These are phyloP conservation scores for Dendrophyllia cribrosa DNA, from an alignment of 64 coral and sea anemone genomes.

Conservation along the genomic window DNA sequence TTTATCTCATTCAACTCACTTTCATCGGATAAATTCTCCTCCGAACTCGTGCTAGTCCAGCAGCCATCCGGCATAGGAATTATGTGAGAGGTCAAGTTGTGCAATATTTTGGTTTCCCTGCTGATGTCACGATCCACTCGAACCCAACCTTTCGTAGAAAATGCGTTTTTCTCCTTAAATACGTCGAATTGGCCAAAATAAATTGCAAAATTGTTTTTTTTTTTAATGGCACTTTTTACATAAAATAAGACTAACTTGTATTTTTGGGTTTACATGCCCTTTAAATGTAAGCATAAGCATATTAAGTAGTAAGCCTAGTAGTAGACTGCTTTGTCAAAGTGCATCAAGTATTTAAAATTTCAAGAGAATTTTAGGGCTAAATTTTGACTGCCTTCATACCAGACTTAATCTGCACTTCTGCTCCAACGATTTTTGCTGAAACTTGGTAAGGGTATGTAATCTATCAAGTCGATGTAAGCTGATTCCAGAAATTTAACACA, in stretches of 20 bases:
- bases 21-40: not conserved
- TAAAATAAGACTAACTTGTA: not conserved
- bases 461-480: no score
- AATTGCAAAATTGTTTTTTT: not conserved
- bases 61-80: not conserved
- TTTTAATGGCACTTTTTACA: not conserved
- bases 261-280: constrained; percentile 29
- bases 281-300: no score
- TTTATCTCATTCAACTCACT: not conserved
- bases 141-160: not conserved
- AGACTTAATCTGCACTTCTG: no score
- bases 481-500: no score
- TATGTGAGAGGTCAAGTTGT: not conserved
- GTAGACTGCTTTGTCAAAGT: no score
- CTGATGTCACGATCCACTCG: constrained; percentile 5
- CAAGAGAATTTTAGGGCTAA: no score
- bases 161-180: constrained; percentile 1
- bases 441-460: no score
- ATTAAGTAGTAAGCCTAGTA: no score
- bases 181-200: not conserved
- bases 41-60: not conserved
- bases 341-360: no score
- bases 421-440: no score
- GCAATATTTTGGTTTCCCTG: constrained; percentile 5
- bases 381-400: no score